phyloP scores from a whole-genome alignment of 2,888 invertebrate species.

The Coleophora flavipennella region DNA sequence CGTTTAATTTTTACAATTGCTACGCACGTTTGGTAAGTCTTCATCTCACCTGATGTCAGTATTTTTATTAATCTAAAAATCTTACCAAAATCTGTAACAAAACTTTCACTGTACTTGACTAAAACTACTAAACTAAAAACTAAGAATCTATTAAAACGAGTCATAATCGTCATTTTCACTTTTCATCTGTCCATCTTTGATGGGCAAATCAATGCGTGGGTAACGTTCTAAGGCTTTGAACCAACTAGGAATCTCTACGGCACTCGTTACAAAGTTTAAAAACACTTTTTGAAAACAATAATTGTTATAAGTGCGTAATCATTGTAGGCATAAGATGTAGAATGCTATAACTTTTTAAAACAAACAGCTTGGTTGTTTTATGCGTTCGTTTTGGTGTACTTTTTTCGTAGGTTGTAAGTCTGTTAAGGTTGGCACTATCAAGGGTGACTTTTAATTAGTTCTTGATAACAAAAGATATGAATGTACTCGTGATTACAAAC shows the following conservation, averaged over 20 bases:
- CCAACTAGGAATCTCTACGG: too few relatives aligned
- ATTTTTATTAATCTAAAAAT: neutral
- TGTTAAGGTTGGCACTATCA: slow-evolving; percentile 3
- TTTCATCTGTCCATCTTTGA: slow-evolving; percentile 7
- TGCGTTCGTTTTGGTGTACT: too few relatives aligned
- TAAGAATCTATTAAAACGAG: slow-evolving; percentile 13
- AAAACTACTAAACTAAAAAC: slow-evolving; percentile 13
- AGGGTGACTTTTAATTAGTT: neutral
- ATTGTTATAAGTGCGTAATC: slow-evolving; percentile 18
- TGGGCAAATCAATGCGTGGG: too few relatives aligned
- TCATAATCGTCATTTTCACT: neutral
- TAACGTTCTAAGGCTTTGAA: too few relatives aligned
- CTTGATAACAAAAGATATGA: too few relatives aligned
- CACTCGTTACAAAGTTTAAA: neutral
- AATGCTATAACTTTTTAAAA: neutral
- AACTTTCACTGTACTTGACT: slow-evolving; percentile 16
- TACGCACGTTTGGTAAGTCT: too few relatives aligned
- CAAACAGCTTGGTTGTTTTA: slow-evolving; percentile 14
- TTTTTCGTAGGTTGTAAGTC: slow-evolving; percentile 3
- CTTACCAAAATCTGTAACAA: slow-evolving; percentile 32
- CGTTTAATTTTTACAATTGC: too few relatives aligned
- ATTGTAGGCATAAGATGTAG: slow-evolving; percentile 16
- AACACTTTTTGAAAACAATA: slow-evolving; percentile 9
- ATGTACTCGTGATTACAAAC: too few relatives aligned
- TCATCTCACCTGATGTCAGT: too few relatives aligned